Evolutionary conservation across 2,797 vertebrate genomes (phyloP).

Genomic region (Gadopsis marmoratus): DNA sequence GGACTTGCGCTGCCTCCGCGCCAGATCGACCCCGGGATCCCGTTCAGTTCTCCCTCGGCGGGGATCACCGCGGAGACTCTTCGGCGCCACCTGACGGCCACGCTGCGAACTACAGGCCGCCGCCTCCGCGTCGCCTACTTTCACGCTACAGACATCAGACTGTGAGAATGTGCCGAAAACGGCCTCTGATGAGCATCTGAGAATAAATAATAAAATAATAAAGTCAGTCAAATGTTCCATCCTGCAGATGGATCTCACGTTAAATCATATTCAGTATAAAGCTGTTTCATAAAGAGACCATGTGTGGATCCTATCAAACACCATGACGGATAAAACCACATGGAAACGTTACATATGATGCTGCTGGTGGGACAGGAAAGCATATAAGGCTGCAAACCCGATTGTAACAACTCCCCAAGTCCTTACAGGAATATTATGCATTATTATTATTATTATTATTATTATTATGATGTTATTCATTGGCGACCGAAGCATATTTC

Average conservation of each 20-base stretch:
- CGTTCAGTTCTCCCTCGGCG: constrained; percentile 57
- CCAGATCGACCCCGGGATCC: constrained; percentile 67
- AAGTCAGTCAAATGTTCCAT: constrained; percentile 20
- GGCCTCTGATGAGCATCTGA: too few species aligned
- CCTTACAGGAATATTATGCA: neutral
- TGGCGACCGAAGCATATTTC: neutral
- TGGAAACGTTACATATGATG: neutral
- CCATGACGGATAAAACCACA: neutral
- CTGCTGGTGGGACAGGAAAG: neutral
- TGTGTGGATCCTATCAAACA: constrained; percentile 10
- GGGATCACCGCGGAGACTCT: constrained; percentile 45
- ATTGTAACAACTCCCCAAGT: neutral
- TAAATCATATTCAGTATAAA: constrained; percentile 21
- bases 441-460: neutral
- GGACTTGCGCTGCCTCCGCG: constrained; percentile 57
- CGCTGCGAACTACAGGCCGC: neutral
- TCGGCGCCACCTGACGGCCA: constrained; percentile 68
- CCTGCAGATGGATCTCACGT: constrained; percentile 3
- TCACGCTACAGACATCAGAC: constrained; percentile 39
- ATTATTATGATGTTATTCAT: neutral
- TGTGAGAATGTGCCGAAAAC: too few species aligned
- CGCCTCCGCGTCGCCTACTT: neutral
- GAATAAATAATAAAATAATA: too few species aligned
- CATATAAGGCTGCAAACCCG: neutral
- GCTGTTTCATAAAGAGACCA: constrained; percentile 13